Evolutionary conservation across 2,888 invertebrate genomes (phyloP).

Genomic region (Emmelina monodactyla): DNA sequence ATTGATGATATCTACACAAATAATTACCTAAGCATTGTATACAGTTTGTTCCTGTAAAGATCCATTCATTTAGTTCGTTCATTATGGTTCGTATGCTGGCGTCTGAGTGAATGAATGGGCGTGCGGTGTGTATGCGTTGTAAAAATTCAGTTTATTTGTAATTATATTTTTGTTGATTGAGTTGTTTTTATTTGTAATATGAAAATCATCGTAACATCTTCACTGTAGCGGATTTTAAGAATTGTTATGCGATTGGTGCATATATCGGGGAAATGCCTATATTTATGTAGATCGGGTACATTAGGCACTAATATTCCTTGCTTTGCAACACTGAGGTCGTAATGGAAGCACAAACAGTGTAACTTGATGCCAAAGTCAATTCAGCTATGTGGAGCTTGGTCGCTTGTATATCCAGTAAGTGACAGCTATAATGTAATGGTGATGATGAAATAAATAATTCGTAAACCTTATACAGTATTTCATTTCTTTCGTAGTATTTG

Average conservation of each 20-base stretch:
- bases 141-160: conserved; percentile 33
- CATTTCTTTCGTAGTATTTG: too few relatives aligned
- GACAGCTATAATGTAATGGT: conserved; percentile 59
- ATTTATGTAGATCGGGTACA: background rate
- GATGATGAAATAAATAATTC: conserved; percentile 59
- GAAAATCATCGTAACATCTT: background rate
- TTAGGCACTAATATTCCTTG: background rate
- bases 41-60: conserved; percentile 2
- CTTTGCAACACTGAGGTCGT: background rate
- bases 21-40: conserved; percentile 11
- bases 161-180: conserved; percentile 33
- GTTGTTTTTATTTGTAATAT: conserved; percentile 24
- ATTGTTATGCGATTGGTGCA: background rate
- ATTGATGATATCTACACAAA: conserved; percentile 29
- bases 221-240: background rate
- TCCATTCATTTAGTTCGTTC: background rate
- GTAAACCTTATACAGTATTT: conserved; percentile 34
- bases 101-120: conserved; percentile 4
- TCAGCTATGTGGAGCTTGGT: conserved; percentile 61
- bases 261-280: background rate
- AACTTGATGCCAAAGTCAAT: conserved; percentile 66
- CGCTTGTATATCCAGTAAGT: conserved; percentile 63
- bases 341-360: conserved; percentile 50
- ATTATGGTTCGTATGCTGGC: background rate
- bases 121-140: conserved; percentile 25